These are phyloP conservation scores for Cherax destructor DNA, from an alignment of 1,140 invertebrate genomes.

Conservation along the genomic window DNA sequence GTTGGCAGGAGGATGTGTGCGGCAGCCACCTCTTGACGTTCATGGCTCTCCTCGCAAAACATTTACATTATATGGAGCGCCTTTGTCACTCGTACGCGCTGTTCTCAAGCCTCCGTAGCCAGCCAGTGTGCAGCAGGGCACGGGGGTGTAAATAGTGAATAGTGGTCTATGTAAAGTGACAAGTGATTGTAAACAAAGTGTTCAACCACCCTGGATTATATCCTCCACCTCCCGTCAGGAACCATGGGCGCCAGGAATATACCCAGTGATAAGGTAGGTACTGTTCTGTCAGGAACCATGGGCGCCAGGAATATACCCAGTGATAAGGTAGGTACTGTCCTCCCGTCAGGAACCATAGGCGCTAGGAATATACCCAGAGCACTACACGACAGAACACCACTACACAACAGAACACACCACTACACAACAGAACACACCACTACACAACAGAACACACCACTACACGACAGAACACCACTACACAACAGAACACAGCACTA, in stretches of 20 bases:
- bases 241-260: conserved; percentile 32
- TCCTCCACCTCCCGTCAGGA: neutral
- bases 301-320: conserved; percentile 32
- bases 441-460: no score
- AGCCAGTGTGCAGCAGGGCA: neutral
- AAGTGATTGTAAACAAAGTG: neutral
- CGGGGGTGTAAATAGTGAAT: conserved; percentile 16
- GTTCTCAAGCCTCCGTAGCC: neutral
- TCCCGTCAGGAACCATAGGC: no score
- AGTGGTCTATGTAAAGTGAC: conserved; percentile 14
- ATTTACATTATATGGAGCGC: conserved; percentile 10
- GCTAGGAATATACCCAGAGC: no score
- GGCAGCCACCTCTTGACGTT: neutral
- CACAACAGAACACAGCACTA: no score
- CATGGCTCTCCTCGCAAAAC: conserved; percentile 11
- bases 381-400: no score
- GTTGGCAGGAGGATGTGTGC: conserved; percentile 14
- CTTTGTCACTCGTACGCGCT: neutral
- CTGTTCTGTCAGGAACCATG: conserved; percentile 9
- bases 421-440: no score
- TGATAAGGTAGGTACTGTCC: conserved; percentile 24
- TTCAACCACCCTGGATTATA: conserved; percentile 19
- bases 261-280: conserved; percentile 38
- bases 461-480: no score
- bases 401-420: no score